phyloP scores from a whole-genome alignment of 2,888 invertebrate species.

The Adineta ricciae region DNA sequence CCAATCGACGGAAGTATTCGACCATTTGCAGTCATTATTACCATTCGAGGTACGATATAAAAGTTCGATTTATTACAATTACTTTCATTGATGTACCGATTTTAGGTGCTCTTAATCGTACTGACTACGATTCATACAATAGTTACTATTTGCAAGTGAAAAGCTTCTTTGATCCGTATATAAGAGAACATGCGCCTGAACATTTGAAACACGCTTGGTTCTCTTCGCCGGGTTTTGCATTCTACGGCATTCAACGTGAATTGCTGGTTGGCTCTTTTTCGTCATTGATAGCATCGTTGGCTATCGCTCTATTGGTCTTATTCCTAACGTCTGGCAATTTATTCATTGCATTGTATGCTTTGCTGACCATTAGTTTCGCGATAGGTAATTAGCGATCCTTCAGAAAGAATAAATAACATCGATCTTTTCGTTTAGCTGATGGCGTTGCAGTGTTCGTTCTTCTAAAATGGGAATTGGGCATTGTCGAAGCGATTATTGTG shows the following conservation, averaged over 20 bases:
- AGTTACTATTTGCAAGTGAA: not conserved
- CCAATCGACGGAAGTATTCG: not conserved
- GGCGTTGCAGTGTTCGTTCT: conserved; percentile 57
- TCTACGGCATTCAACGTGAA: conserved; percentile 31
- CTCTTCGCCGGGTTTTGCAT: conserved; percentile 22
- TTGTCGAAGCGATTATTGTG: conserved; percentile 77
- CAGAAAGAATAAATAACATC: too few species aligned
- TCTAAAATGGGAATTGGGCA: conserved; percentile 72
- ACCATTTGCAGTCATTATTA: not conserved
- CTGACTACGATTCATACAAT: not conserved
- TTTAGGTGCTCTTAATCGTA: not conserved
- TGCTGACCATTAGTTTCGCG: conserved; percentile 71
- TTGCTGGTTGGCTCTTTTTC: conserved; percentile 28
- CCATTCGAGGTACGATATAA: not conserved
- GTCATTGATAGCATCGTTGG: conserved; percentile 59
- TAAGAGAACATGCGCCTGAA: conserved; percentile 21
- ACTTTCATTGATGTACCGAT: not conserved
- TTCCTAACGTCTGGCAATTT: conserved; percentile 72
- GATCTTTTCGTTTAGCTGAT: conserved; percentile 57
- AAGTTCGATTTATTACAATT: not conserved
- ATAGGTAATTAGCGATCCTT: conserved; percentile 55
- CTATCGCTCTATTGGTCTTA: conserved; percentile 65
- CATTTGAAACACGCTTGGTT: conserved; percentile 27
- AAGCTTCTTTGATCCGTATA: conserved; percentile 17
- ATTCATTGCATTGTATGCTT: conserved; percentile 69